phyloP scores from a whole-genome alignment of 2,113 vertebrate species.

The Platysteira castanea region DNA sequence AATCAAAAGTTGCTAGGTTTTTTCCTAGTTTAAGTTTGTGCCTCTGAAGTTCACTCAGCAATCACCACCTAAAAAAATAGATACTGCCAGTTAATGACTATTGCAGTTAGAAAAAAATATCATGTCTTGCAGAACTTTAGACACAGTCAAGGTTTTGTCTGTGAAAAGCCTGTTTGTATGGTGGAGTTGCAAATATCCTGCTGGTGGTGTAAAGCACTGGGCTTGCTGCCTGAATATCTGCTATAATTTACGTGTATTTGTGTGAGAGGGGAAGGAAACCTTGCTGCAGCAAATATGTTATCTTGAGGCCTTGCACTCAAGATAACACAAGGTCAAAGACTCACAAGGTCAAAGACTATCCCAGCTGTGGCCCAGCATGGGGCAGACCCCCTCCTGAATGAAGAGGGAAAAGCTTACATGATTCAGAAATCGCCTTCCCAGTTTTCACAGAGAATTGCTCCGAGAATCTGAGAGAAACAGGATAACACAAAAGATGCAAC shows the following conservation, averaged over 20 bases:
- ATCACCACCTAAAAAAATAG: not conserved
- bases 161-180: not conserved
- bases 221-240: not conserved
- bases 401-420: not conserved
- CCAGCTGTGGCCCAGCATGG: not conserved
- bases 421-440: not conserved
- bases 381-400: not conserved
- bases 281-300: not conserved
- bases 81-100: not conserved
- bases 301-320: not conserved
- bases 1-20: not conserved
- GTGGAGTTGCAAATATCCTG: not conserved
- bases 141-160: not conserved
- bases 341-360: not conserved
- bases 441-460: not conserved
- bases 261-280: not conserved
- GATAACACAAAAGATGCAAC: fast-evolving
- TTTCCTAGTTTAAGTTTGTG: not conserved
- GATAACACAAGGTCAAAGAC: no score
- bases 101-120: not conserved
- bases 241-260: not conserved
- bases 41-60: not conserved
- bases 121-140: not conserved
- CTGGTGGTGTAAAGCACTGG: not conserved
- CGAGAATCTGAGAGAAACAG: not conserved